Percentiles rank a stretch among this genome's conserved stretches.
These are phyloP conservation scores for Sipunculus nudus DNA, from an alignment of 2,888 invertebrate species.

Conservation along the genomic window DNA sequence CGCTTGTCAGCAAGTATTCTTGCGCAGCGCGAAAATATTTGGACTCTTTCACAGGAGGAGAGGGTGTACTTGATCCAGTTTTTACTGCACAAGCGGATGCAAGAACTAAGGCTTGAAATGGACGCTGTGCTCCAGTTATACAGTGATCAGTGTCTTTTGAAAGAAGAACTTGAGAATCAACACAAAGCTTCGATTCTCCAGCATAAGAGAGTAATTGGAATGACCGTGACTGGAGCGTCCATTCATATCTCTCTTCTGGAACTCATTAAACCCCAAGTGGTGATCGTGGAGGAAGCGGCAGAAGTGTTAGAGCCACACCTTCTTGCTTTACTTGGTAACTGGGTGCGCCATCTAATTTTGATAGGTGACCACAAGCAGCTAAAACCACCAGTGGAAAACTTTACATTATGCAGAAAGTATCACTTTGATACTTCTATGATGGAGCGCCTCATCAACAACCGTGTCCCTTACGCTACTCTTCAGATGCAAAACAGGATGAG, in stretches of 20 bases:
- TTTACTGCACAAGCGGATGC: slow-evolving; percentile 1
- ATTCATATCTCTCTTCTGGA: slow-evolving; percentile 18
- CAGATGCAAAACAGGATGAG: slow-evolving; percentile 31
- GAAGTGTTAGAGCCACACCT: slow-evolving; percentile 34
- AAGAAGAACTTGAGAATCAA: slow-evolving; percentile 18
- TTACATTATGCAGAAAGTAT: slow-evolving; percentile 12
- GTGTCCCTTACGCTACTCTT: slow-evolving; percentile 14
- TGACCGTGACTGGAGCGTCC: slow-evolving; percentile 37
- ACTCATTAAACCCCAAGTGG: slow-evolving; percentile 17
- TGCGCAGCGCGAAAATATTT: too few relatives aligned
- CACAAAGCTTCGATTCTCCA: slow-evolving; percentile 6
- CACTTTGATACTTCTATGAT: slow-evolving; percentile 34
- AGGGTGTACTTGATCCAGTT: slow-evolving; percentile 16
- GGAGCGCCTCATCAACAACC: slow-evolving; percentile 33
- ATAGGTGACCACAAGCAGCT: slow-evolving; percentile 38
- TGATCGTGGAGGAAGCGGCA: slow-evolving; percentile 33
- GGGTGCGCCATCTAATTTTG: slow-evolving; percentile 27
- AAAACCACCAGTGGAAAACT: slow-evolving; percentile 28
- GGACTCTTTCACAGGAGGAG: slow-evolving; percentile 7
- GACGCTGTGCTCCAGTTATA: slow-evolving; percentile 1
- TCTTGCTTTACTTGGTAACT: slow-evolving; percentile 18
- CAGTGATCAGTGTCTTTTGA: too few relatives aligned
- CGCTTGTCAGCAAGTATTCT: too few relatives aligned
- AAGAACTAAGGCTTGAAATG: slow-evolving; percentile 2
- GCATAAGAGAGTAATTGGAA: slow-evolving; percentile 19